Conservation (phyloP, 2,113 vertebrate genomes). For the Euleptes europaea region DNA sequence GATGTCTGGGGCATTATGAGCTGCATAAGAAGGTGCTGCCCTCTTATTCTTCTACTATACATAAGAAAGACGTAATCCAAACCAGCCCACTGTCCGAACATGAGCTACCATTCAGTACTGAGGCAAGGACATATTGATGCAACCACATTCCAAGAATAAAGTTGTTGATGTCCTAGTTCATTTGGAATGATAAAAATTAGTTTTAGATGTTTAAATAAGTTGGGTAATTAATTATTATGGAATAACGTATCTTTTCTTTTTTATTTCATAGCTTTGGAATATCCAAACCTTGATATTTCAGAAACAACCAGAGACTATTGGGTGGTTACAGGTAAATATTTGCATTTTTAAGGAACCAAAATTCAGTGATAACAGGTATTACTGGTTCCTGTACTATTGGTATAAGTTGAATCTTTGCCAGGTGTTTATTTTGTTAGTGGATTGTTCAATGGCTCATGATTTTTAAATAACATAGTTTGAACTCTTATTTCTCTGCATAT, state of each 20-base stretch:
- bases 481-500: not conserved
- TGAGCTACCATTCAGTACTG: not conserved
- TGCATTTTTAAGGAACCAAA: constrained; percentile 12
- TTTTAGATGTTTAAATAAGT: not conserved
- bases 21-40: too few relatives aligned
- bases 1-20: not conserved
- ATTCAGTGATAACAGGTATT: not conserved
- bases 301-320: constrained; percentile 92
- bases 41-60: not conserved
- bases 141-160: not conserved
- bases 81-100: not conserved
- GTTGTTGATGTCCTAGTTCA: not conserved
- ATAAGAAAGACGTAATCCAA: not conserved
- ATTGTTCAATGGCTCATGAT: not conserved
- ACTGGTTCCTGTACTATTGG: not conserved
- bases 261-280: constrained; percentile 88
- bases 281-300: constrained; percentile 95
- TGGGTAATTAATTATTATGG: constrained; percentile 16
- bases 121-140: not conserved
- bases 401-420: not conserved
- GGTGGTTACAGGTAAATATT: constrained; percentile 92
- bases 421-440: not conserved
- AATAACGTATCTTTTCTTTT: constrained; percentile 38
- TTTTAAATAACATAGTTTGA: not conserved
- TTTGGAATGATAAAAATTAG: not conserved